Evolutionary conservation across 1,140 invertebrate genomes (phyloP).

Genomic region (Drosophila triauraria): DNA sequence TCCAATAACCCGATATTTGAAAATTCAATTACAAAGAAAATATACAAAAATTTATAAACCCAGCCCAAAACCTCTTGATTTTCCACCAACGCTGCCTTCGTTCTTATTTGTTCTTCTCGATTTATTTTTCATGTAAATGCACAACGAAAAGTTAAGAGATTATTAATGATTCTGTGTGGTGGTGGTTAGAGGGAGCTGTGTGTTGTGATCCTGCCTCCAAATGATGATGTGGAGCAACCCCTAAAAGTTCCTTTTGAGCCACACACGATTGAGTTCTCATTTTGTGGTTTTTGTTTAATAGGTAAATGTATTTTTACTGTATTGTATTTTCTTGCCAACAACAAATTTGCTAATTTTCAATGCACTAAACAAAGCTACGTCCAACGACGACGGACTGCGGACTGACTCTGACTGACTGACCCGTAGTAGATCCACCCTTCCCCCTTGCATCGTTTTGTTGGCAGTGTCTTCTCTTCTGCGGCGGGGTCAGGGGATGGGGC

Average conservation of each 20-base stretch:
- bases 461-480: constrained; percentile 51
- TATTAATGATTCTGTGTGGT: constrained; percentile 21
- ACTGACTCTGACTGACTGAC: constrained; percentile 14
- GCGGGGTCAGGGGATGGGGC: constrained; percentile 1
- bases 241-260: constrained; percentile 19
- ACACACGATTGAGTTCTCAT: constrained; percentile 22
- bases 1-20: too few relatives aligned
- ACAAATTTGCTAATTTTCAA: constrained; percentile 67
- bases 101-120: constrained; percentile 26
- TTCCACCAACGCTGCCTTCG: not conserved
- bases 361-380: constrained; percentile 67
- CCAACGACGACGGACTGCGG: constrained; percentile 33
- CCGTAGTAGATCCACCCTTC: constrained; percentile 10
- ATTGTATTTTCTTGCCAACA: constrained; percentile 64
- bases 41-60: not conserved
- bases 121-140: constrained; percentile 68
- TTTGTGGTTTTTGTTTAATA: constrained; percentile 63
- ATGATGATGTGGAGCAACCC: not conserved
- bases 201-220: constrained; percentile 11
- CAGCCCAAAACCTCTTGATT: not conserved
- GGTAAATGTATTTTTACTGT: constrained; percentile 77
- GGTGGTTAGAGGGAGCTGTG: not conserved
- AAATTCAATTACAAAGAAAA: too few relatives aligned
- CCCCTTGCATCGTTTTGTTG: constrained; percentile 24
- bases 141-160: constrained; percentile 39